phyloP scores from a whole-genome alignment of 2,888 invertebrate genomes.

The Cabera pusaria region DNA sequence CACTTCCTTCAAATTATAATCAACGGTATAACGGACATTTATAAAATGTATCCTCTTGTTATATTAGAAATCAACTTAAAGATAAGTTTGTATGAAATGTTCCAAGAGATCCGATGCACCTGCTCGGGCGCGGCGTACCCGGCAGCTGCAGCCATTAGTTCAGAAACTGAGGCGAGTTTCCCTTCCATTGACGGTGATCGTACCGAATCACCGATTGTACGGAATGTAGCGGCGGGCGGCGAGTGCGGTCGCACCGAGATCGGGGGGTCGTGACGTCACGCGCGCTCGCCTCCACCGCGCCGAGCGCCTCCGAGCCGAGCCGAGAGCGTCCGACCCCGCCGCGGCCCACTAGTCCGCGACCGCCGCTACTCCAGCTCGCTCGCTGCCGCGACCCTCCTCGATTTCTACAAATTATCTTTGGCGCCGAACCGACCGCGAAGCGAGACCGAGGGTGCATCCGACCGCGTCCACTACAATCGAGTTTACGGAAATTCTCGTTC shows the following conservation, averaged over 20 bases:
- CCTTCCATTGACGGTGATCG: constrained; percentile 24
- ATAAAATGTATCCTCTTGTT: too few relatives aligned
- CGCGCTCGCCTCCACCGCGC: constrained; percentile 56
- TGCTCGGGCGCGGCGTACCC: too few relatives aligned
- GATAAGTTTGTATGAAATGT: too few relatives aligned
- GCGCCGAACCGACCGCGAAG: too few relatives aligned
- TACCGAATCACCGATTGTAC: constrained; percentile 28
- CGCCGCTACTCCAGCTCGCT: constrained; percentile 58
- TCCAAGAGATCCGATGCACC: too few relatives aligned
- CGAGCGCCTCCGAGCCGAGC: constrained; percentile 57
- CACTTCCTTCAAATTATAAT: too few relatives aligned
- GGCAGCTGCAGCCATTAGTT: constrained; percentile 10
- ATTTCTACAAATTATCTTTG: too few relatives aligned
- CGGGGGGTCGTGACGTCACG: constrained; percentile 65
- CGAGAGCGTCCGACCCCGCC: constrained; percentile 60
- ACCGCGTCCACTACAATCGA: constrained; percentile 13
- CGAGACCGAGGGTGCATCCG: constrained; percentile 37
- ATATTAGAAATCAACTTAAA: too few relatives aligned
- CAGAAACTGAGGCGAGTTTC: constrained; percentile 18
- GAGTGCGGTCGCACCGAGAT: constrained; percentile 31
- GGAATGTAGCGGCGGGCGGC: constrained; percentile 5
- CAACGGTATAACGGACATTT: too few relatives aligned
- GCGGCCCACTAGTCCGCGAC: constrained; percentile 78
- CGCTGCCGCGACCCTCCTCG: constrained; percentile 39
- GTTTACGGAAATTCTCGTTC: constrained; percentile 8